A percentile compares a stretch with the other conserved stretches of the same genome.
Evolutionary conservation across 2,113 vertebrate species (phyloP).

Genomic region (Malurus melanocephalus): DNA sequence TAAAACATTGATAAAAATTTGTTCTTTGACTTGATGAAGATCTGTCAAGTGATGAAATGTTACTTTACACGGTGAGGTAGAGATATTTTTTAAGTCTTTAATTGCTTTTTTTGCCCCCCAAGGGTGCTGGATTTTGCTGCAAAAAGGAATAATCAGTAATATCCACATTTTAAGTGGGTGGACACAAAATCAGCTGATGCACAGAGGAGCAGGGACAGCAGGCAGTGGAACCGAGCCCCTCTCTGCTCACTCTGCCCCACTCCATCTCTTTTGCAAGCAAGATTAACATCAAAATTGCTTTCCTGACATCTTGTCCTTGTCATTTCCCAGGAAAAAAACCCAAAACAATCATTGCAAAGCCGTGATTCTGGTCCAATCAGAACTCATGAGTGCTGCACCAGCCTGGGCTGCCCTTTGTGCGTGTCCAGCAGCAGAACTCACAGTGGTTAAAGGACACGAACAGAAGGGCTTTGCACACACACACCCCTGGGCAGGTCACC

Average conservation of each 20-base stretch:
- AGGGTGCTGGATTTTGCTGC: background rate
- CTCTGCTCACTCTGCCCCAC: background rate
- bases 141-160: background rate
- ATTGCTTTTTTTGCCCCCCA: background rate
- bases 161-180: fast-evolving
- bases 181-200: background rate
- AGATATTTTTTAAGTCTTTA: background rate
- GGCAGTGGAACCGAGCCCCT: background rate
- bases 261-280: background rate
- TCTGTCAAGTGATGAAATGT: fast-evolving
- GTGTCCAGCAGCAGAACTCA: background rate
- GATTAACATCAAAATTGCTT: background rate
- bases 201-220: background rate
- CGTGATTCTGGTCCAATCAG: background rate
- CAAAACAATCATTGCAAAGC: background rate
- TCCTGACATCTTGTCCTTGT: fast-evolving
- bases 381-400: background rate
- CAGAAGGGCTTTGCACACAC: background rate
- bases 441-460: background rate
- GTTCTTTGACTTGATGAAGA: background rate
- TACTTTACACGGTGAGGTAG: background rate
- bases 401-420: no score
- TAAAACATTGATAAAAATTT: background rate
- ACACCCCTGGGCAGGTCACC: fast-evolving
- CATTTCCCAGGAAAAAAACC: background rate